Percentiles rank a stretch among this genome's conserved stretches.
phyloP scores from a whole-genome alignment of 2,888 invertebrate species.

The Cataglyphis albicans region DNA sequence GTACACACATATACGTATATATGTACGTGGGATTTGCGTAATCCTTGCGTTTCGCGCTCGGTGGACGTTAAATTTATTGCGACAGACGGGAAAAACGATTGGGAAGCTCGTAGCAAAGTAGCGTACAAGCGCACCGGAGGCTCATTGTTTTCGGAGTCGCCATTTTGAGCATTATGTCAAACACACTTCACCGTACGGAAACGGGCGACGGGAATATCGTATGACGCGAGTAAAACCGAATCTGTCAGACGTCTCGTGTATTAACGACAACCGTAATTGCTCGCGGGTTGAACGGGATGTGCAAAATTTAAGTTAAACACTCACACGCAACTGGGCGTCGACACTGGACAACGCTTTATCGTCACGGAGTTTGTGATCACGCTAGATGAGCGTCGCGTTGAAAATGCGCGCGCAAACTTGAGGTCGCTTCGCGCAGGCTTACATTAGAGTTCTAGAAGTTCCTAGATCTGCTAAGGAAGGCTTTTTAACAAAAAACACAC shows the following conservation, averaged over 20 bases:
- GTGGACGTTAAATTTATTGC: not conserved
- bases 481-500: too few species aligned
- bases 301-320: constrained; percentile 77
- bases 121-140: constrained; percentile 63
- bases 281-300: constrained; percentile 44
- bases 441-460: not conserved
- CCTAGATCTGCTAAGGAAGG: too few species aligned
- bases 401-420: not conserved
- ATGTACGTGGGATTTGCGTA: not conserved
- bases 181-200: constrained; percentile 62
- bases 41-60: not conserved
- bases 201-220: constrained; percentile 36
- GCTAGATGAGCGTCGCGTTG: constrained; percentile 1
- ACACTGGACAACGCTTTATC: constrained; percentile 79
- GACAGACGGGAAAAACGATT: not conserved
- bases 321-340: constrained; percentile 84
- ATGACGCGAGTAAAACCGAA: constrained; percentile 13
- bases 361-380: constrained; percentile 67
- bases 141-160: constrained; percentile 81
- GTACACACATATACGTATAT: not conserved
- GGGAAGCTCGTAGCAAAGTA: constrained; percentile 27
- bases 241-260: constrained; percentile 1
- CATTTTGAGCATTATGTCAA: constrained; percentile 81
- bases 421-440: not conserved
- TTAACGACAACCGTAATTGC: constrained; percentile 15